Base-by-base conservation (phyloP, 1,140 invertebrate species). In the Uloborus diversus region DNA sequence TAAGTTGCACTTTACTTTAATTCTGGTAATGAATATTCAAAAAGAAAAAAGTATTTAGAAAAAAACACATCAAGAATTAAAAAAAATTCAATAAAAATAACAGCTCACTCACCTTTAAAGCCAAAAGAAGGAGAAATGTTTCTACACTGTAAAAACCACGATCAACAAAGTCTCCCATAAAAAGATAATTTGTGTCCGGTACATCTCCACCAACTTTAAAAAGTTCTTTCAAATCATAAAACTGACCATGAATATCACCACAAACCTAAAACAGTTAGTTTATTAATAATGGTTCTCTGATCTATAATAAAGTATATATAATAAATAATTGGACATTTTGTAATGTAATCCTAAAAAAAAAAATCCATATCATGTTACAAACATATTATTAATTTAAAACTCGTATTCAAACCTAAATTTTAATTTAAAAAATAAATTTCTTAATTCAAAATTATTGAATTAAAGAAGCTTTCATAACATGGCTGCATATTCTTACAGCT, bases 141-240 rank as follows among this genome's bases (percentile, higher is more conserved):
- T 99, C 98, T 17, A 99, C 97, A 85, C 96, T 99, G 88, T 99
- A 99, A 88, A 99, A 99, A 69, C 98, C 98, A 89, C 98, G 90
- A 87, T 99, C 98, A 11, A 99, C 98, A 91, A 99, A 99, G 88
- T 99, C 98, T 23, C 98, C 98, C 94, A 99, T 97, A 86, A 99
- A 99, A 49, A 99, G 88, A 85, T 99, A 99, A 88, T 99, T 99
- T 71, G 97, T 99, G 87, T 98, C 96, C 35, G 98, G 98, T 78
- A 99, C 96, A 91, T 99, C 95, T 25, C 98, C 98, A 56, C 98
- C 98, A 37, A 98, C 96, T 93, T 97, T 98, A 85, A 99, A 99
- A 35, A 99, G 87, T 89, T 99, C 97, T 88, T 98, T 98, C 17
- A 99, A 88, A 88, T 99, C 98, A 89, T 99, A 99, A 89, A 99